Evolutionary conservation across 2,113 vertebrate genomes (phyloP).

Genomic region (Neodon shergylaensis): DNA sequence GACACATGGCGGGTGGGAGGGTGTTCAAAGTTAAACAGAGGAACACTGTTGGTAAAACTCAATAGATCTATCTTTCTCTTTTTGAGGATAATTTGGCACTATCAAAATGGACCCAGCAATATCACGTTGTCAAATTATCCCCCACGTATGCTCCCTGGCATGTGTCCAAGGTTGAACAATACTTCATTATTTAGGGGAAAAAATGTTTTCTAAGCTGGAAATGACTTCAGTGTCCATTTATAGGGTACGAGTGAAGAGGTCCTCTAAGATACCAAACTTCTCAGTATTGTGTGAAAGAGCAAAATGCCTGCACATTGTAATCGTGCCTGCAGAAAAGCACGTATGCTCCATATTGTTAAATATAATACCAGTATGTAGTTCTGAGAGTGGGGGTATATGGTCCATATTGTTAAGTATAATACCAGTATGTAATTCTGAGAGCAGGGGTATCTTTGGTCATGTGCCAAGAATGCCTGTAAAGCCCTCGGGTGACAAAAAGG

Average conservation of each 20-base stretch:
- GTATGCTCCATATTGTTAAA: neutral
- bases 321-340: neutral
- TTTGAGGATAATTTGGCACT: neutral
- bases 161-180: constrained; percentile 45
- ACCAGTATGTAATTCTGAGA: neutral
- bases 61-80: neutral
- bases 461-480: constrained; percentile 1
- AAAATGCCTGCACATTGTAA: neutral
- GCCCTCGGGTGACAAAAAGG: neutral
- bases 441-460: neutral
- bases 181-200: neutral
- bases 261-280: neutral
- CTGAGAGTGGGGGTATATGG: too few relatives aligned
- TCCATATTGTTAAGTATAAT: neutral
- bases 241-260: neutral
- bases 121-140: constrained; percentile 34
- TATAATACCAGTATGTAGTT: neutral
- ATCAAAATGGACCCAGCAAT: constrained; percentile 31
- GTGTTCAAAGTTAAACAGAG: constrained; percentile 58
- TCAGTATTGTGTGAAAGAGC: neutral
- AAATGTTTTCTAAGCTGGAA: constrained; percentile 10
- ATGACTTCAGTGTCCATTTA: constrained; percentile 11
- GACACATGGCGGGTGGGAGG: neutral
- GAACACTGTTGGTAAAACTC: constrained; percentile 58
- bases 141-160: neutral